A percentile compares a stretch with the other conserved stretches of the same genome.
Evolutionary conservation across 2,797 vertebrate species (phyloP).

Genomic region (Sebastes glaucus): DNA sequence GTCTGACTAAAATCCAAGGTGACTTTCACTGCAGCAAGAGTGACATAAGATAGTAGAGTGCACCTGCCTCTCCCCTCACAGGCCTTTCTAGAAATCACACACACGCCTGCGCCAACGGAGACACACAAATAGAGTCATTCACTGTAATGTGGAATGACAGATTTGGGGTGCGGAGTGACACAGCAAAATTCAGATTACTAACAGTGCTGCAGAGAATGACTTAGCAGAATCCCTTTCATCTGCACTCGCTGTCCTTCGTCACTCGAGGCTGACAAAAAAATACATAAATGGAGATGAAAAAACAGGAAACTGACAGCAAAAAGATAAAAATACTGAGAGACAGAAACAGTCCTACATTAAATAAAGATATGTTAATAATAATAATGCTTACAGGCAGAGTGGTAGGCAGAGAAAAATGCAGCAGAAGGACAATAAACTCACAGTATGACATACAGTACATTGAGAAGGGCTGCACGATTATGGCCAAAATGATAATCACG

Average conservation of each 20-base stretch:
- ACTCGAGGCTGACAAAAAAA: background rate
- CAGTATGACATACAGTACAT: background rate
- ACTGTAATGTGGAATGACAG: conserved; percentile 59
- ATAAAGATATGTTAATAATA: background rate
- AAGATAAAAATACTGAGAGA: conserved; percentile 6
- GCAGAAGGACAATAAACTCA: background rate
- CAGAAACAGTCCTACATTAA: background rate
- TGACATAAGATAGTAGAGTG: conserved; percentile 33
- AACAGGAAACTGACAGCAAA: background rate
- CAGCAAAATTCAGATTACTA: conserved; percentile 55
- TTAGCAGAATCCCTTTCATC: conserved; percentile 55
- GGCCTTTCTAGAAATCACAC: conserved; percentile 11
- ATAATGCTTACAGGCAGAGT: background rate
- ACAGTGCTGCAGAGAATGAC: conserved; percentile 59
- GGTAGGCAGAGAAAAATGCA: background rate
- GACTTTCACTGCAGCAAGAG: conserved; percentile 54
- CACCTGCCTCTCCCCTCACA: conserved; percentile 31
- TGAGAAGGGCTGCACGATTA: no score
- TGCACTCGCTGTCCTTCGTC: conserved; percentile 28
- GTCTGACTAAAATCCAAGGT: conserved; percentile 43
- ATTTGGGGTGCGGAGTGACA: conserved; percentile 70
- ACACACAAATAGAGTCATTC: conserved; percentile 26
- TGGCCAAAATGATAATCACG: no score
- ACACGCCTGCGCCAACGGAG: background rate
- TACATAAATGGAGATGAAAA: background rate